Conservation (phyloP, 1,140 invertebrate species). For the Penaeus indicus region DNA sequence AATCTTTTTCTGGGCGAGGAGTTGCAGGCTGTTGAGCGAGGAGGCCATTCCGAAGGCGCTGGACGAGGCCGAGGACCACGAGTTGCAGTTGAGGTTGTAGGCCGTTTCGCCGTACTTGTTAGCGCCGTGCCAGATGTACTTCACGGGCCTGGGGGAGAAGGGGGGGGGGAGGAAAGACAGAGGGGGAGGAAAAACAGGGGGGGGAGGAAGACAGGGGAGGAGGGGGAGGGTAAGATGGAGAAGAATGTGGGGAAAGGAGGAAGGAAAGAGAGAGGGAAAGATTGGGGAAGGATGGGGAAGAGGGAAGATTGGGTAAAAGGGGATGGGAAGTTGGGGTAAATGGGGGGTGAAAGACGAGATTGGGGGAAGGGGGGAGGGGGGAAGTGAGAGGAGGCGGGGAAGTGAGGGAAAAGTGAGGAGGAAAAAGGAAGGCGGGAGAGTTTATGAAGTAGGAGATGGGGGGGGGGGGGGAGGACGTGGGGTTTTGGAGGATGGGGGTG, state of each 20-base stretch:
- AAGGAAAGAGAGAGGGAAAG: not conserved
- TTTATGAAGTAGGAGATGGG: too few relatives aligned
- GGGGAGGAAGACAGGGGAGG: too few relatives aligned
- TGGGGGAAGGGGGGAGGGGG: not conserved
- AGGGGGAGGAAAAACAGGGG: not conserved
- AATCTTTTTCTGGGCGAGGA: constrained; percentile 82
- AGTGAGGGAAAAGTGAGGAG: not conserved
- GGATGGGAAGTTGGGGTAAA: too few relatives aligned
- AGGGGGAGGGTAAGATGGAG: too few relatives aligned
- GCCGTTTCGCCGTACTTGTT: constrained; percentile 85
- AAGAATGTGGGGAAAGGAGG: not conserved
- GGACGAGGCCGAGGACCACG: constrained; percentile 85
- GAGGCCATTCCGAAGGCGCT: constrained; percentile 85
- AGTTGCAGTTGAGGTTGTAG: constrained; percentile 87
- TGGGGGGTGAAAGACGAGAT: not conserved
- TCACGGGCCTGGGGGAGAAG: constrained; percentile 80
- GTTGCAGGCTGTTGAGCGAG: constrained; percentile 80
- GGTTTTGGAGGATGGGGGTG: not conserved
- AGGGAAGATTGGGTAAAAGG: too few relatives aligned
- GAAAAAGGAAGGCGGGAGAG: not conserved
- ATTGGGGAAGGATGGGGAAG: not conserved
- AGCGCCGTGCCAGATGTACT: constrained; percentile 94
- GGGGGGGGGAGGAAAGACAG: not conserved
- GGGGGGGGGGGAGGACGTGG: too few relatives aligned
- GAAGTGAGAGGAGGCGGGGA: too few relatives aligned